phyloP scores from a whole-genome alignment of 2,888 invertebrate genomes.

The Trachelus troglodyta region DNA sequence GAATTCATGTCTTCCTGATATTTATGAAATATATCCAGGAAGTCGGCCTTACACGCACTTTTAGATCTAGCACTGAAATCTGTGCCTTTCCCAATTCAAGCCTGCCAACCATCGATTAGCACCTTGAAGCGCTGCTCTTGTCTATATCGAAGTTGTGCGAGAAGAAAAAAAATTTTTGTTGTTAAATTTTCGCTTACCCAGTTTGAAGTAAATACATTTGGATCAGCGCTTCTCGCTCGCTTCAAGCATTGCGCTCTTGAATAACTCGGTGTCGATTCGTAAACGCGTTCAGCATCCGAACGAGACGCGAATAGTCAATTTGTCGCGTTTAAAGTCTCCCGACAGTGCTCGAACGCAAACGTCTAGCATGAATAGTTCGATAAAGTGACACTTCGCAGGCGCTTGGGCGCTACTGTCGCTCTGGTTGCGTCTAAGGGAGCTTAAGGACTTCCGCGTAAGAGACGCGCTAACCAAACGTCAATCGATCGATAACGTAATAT shows the following conservation, averaged over 20 bases:
- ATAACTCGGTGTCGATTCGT: neutral
- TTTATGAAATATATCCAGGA: conserved; percentile 31
- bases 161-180: conserved; percentile 6
- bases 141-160: conserved; percentile 16
- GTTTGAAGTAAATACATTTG: no score
- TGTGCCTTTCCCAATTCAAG: conserved; percentile 56
- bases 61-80: conserved; percentile 48
- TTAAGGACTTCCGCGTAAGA: neutral
- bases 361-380: neutral
- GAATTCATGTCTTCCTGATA: conserved; percentile 49
- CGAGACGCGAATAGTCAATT: neutral
- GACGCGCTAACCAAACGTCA: neutral
- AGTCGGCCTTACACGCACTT: conserved; percentile 45
- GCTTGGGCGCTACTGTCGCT: neutral
- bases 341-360: neutral
- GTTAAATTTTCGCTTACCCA: no score
- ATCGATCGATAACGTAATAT: neutral
- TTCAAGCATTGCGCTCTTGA: neutral
- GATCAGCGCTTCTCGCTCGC: no score
- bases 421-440: neutral
- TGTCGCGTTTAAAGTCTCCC: no score
- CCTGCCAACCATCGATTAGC: conserved; percentile 35
- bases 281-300: neutral
- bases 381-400: neutral
- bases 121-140: conserved; percentile 18